Conservation (phyloP, 23 tunicate species). For the Oikopleura vanhoeffeni region DNA sequence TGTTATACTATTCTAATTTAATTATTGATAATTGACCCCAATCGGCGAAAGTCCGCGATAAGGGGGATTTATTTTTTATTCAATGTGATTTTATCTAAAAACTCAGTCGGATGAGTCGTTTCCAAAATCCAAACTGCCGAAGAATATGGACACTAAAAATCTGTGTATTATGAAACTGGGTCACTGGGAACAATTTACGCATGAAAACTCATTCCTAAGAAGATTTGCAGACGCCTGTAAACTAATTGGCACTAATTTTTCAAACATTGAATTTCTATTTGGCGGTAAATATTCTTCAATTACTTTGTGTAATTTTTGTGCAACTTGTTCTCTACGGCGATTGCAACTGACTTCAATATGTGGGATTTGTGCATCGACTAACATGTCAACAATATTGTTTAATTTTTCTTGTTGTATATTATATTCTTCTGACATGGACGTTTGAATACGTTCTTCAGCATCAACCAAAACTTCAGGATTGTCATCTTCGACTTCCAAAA, state of each 20-base stretch:
- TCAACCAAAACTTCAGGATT: not conserved
- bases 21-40: too few relatives aligned
- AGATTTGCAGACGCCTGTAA: not conserved
- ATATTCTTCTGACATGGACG: not conserved
- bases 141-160: too few relatives aligned
- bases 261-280: constrained; percentile 33
- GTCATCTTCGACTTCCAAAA: constrained; percentile 12
- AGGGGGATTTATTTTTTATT: too few relatives aligned
- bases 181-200: too few relatives aligned
- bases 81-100: too few relatives aligned
- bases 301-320: not conserved
- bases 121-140: too few relatives aligned
- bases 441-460: constrained; percentile 2
- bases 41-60: too few relatives aligned
- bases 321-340: not conserved
- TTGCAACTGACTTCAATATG: not conserved
- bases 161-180: too few relatives aligned
- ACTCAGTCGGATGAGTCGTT: too few relatives aligned
- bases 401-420: not conserved
- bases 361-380: not conserved
- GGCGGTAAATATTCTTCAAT: not conserved
- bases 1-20: too few relatives aligned
- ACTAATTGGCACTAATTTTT: constrained; percentile 17
- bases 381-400: not conserved
- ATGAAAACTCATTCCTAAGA: too few relatives aligned